Conservation (phyloP, 30 jellyfish, hydroid and myxozoan species). For the Sanderia malayensis region DNA sequence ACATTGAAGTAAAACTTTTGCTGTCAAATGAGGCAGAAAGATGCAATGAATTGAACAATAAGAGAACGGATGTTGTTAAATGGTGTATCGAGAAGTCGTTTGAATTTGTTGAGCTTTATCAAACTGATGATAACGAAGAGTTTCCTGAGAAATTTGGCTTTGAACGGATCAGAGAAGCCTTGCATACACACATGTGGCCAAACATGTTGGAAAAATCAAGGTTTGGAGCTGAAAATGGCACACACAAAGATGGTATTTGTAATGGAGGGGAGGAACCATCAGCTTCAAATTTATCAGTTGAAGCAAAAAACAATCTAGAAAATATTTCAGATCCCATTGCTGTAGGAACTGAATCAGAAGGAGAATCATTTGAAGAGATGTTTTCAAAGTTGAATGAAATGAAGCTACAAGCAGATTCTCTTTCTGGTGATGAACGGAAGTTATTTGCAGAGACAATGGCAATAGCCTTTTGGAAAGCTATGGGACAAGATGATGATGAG, state of each 20-base stretch:
- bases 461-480: constrained; percentile 90
- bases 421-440: constrained; percentile 68
- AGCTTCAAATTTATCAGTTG: not conserved
- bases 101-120: constrained; percentile 50
- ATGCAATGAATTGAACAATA: not conserved
- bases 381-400: constrained; percentile 70
- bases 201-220: constrained; percentile 36
- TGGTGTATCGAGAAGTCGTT: constrained; percentile 59
- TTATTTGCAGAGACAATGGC: constrained; percentile 88
- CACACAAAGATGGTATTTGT: not conserved
- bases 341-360: constrained; percentile 45
- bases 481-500: constrained; percentile 86
- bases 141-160: constrained; percentile 73
- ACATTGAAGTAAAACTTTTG: constrained; percentile 38
- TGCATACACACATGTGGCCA: constrained; percentile 84
- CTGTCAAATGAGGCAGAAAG: constrained; percentile 10
- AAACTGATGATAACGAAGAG: constrained; percentile 37
- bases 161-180: constrained; percentile 73
- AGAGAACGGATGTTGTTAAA: not conserved
- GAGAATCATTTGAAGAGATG: constrained; percentile 71
- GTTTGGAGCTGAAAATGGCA: not conserved
- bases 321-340: constrained; percentile 3
- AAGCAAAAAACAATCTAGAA: not conserved
- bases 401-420: constrained; percentile 65
- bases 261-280: not conserved